Percentiles rank a stretch among this genome's conserved stretches.
Evolutionary conservation across 2,888 invertebrate species (phyloP).

Genomic region (Cantharis nigra): DNA sequence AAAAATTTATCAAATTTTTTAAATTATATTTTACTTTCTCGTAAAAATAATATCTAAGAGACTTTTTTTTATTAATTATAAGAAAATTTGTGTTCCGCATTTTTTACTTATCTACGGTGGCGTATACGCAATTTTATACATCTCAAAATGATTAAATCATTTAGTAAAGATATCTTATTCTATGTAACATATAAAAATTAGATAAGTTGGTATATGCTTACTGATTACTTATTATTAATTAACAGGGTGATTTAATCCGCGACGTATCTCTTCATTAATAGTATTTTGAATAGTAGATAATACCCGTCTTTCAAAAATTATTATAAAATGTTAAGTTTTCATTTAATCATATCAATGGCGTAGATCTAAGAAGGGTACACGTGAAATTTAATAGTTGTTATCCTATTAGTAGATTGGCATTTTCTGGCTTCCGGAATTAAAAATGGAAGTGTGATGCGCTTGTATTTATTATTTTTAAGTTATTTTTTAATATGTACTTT

Average conservation of each 20-base stretch:
- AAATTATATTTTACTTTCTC: not conserved
- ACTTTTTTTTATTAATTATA: not conserved
- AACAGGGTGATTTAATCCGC: conserved; percentile 27
- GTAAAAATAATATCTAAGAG: not conserved
- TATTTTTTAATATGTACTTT: not conserved
- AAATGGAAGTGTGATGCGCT: conserved; percentile 4
- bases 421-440: conserved; percentile 1
- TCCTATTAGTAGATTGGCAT: not conserved
- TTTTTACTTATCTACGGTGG: conserved; percentile 8
- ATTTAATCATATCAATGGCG: conserved; percentile 28
- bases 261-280: conserved; percentile 25
- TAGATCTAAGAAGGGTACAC: conserved; percentile 8
- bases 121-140: conserved; percentile 11
- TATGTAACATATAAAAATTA: not conserved
- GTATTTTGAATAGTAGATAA: conserved; percentile 18
- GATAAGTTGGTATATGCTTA: not conserved
- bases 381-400: not conserved
- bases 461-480: not conserved
- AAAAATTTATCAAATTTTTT: not conserved
- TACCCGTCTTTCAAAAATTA: conserved; percentile 26
- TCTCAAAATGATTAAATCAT: not conserved
- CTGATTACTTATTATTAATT: conserved; percentile 17
- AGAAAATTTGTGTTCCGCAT: not conserved
- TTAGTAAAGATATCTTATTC: not conserved
- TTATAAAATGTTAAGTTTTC: conserved; percentile 20